phyloP scores from a whole-genome alignment of 2,113 vertebrate species.

The Sminthopsis crassicaudata region DNA sequence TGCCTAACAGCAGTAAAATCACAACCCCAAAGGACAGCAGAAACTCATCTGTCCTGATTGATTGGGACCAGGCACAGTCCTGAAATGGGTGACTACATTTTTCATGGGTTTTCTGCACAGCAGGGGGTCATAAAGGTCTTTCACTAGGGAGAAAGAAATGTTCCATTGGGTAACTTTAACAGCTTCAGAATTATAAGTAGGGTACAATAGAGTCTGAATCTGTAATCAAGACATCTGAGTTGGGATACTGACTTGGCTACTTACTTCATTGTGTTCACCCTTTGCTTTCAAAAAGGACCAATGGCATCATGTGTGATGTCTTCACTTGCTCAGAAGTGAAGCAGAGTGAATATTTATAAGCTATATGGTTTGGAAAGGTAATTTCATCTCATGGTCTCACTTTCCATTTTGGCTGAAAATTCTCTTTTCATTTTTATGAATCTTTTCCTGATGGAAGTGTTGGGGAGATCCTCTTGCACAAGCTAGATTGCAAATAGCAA shows the following conservation, averaged over 20 bases:
- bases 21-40: background rate
- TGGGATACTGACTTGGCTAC: background rate
- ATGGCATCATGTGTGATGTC: background rate
- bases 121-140: background rate
- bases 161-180: background rate
- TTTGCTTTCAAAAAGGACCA: background rate
- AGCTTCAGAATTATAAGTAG: background rate
- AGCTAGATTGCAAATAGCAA: background rate
- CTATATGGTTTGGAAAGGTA: background rate
- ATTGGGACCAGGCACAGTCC: background rate
- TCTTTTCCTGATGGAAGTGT: background rate
- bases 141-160: background rate
- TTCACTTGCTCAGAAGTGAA: background rate
- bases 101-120: background rate
- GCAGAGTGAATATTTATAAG: background rate
- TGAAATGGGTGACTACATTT: background rate
- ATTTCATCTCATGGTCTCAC: background rate
- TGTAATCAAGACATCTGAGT: background rate
- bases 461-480: background rate
- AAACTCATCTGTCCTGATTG: background rate
- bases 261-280: background rate
- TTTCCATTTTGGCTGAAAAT: background rate
- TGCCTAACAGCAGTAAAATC: background rate
- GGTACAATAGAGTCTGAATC: background rate
- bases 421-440: background rate